Base-by-base conservation (phyloP, 1,140 invertebrate species). In the Eumaeus atala region DNA sequence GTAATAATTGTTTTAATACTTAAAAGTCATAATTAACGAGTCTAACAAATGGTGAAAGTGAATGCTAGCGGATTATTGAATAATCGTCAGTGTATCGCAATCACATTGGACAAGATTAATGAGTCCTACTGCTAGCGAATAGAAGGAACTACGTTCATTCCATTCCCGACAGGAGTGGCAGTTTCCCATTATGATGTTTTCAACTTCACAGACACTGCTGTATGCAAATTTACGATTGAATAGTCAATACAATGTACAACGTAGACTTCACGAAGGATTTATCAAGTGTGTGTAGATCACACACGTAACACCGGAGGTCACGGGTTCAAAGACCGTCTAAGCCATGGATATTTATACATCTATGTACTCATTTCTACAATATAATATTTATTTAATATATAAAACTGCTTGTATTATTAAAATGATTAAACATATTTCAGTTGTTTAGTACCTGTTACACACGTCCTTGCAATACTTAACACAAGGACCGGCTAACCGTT, bases 101-200 rank as follows among this genome's bases (percentile, higher is more conserved):
- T 79, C 76, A 72, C 73, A 67, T 59, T 64, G 67, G 67, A 62
- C 64, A 76, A 76, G 76, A 79, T 79, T 79, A 76, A 79, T 77
- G 68, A 58, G 48, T 55, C 56, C 63, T 70, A 49, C 21, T 28
- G 21, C 21, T 67, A 69, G 52, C 69, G 71, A 68, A 78, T 72
- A 62, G 66, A 68, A 59, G 62, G 55, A 61, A 67, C 66, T 65
- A 58, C 21, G 21, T 28, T 28, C 21, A 28, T 28, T 28, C 62
- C 61, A 64, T 51, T 59, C 48, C 63, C 53, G 21, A 6, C 2
- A 28, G 56, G 54, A 59, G 56, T 61, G 64, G 57, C 61, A 66
- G 58, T 56, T 73, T 55, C 48, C 62, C 57, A 64, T 55, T 57
- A 42, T 42, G 40, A 42, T 42, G 40, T 42, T 42, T 42, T 42